Percentiles rank a stretch among this genome's conserved stretches.
Evolutionary conservation across 2,113 vertebrate genomes (phyloP).

Genomic region (Gobiocypris rarus): DNA sequence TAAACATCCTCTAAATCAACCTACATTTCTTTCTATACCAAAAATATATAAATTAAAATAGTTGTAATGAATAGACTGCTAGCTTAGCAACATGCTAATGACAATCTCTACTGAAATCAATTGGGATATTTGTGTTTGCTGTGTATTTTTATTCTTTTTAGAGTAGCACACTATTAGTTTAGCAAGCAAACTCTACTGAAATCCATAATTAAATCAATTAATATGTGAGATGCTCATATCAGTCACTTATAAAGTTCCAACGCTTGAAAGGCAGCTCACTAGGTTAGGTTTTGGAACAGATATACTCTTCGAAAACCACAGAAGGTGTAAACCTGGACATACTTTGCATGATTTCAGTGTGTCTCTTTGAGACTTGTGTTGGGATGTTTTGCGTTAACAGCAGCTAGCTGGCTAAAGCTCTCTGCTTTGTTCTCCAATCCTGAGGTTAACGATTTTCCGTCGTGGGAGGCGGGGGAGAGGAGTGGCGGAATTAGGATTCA

Average conservation of each 20-base stretch:
- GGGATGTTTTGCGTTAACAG: conserved; percentile 49
- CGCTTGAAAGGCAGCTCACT: background rate
- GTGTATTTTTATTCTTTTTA: too few species aligned
- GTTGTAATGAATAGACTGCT: too few species aligned
- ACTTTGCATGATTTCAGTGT: conserved; percentile 7
- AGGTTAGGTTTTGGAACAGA: background rate
- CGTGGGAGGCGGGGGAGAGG: conserved; percentile 73
- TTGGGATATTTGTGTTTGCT: too few species aligned
- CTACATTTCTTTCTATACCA: too few species aligned
- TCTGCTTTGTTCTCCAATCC: conserved; percentile 67
- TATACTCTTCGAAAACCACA: background rate
- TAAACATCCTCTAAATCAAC: too few species aligned
- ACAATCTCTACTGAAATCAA: too few species aligned
- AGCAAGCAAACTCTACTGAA: too few species aligned
- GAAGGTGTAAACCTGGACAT: background rate
- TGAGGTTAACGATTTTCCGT: conserved; percentile 76
- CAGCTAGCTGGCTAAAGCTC: conserved; percentile 56
- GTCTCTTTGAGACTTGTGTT: conserved; percentile 37
- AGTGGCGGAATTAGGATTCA: conserved; percentile 82
- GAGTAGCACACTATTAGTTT: too few species aligned
- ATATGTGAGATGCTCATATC: too few species aligned
- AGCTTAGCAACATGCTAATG: too few species aligned
- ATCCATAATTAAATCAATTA: too few species aligned
- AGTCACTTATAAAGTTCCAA: background rate
- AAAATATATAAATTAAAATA: too few species aligned